Base-by-base conservation (phyloP, 2,888 invertebrate species). In the Leptogaster cylindrica region DNA sequence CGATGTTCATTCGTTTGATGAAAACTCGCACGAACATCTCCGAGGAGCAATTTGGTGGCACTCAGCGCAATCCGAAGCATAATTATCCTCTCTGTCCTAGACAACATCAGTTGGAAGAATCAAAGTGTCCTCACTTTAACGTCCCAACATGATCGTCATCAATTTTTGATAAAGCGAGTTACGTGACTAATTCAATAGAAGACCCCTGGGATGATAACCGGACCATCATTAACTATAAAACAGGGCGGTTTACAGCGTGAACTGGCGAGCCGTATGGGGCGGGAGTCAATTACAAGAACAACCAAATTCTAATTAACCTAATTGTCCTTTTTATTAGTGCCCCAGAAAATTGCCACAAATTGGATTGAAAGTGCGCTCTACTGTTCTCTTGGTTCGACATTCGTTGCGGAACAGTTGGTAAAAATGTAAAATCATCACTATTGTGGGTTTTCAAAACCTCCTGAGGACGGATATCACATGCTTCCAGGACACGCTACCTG, bases 41-140 rank as follows among this genome's bases (percentile, higher is more conserved):
- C 18, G 3, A 64, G 64, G 64, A 64, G 36, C 48, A 64, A 64
- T 64, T 64, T 64, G 25, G 41, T 12, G 20, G 20, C 33, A n/a
- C 64, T 41, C 31, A n/a, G n/a, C 48, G 31, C 33, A 33, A 31
- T n/a, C n/a, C n/a, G n/a, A n/a, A n/a, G n/a, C n/a, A n/a, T n/a
- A n/a, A n/a, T 46, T 28, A 48, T 7, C 44, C 8, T 41, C 28
- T 31, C 46, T 20, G 39, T 20, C 28, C 31, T 16, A 46, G 23
- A 20, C 23, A 39, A 58, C 31, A 41, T 28, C 31, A 31, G 27
- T 46, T 16, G 31, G 46, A 63, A 14, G 48, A 64, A 64, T 64
- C 64, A 64, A 64, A 64, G 64, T 64, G 64, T 64, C 64, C 64
- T 64, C 64, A 64, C 48, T 64, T 48, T 64, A 64, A 64, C 48